Evolutionary conservation across 2,888 invertebrate genomes (phyloP), one percentile per base, ranked within the genome.

Genomic region (Drosophila infuscata): DNA sequence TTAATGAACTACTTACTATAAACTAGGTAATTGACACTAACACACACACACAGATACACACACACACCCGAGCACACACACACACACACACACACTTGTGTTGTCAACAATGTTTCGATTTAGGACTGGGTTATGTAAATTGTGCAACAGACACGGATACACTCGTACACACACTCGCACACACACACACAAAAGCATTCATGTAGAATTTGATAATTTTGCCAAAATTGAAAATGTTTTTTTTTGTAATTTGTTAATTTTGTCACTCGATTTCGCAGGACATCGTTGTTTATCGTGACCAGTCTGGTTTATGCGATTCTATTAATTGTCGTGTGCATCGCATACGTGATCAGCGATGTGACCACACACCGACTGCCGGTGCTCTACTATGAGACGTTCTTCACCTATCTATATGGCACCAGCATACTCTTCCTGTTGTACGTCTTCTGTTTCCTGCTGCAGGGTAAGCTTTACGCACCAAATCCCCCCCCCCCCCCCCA

Each of bases 301-400:
- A 98, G 98, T 94, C 97, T 98, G 94, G 97, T 98, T 92, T 99
- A 99, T 94, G 98, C 98, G 91, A 98, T 98, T 94, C 96, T 98
- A 77, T 94, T 98, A 93, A 96, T 98, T 86, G 98, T 98, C 86
- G 96, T 98, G 72, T 99, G 98, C 94, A 95, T 98, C 93, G 98
- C 98, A 79, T 97, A 98, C 94, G 98, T 98, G 90, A 96, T 98
- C 93, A 97, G 98, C 91, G 98, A 99, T 94, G 97, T 98, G 91
- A 97, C 98, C 92, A 98, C 98, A 83, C 97, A 97, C 94, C 97
- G 97, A 93, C 95, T 98, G 86, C 98, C 98, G 80, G 95, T 97
- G 79, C 96, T 97, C 94, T 98, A 98, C 94, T 98, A 98, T 94
- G 98, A 98, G 95, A 98, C 97, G 85, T 98, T 98, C 95, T 98